phyloP scores from a whole-genome alignment of 2,888 invertebrate genomes.

The Frankliniella intonsa region DNA sequence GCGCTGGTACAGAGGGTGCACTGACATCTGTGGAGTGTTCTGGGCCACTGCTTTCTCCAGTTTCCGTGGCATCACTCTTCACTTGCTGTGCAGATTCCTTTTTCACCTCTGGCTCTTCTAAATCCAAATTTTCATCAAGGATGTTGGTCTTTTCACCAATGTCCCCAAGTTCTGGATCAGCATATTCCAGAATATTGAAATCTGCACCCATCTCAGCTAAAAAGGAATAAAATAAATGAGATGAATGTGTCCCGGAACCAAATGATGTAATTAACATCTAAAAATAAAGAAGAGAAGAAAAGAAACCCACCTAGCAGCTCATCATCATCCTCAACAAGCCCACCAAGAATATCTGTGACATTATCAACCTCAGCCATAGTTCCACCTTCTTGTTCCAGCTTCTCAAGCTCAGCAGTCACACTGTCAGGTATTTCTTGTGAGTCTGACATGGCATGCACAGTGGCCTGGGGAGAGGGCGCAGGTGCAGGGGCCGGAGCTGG shows the following conservation, averaged over 20 bases:
- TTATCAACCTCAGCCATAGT: slow-evolving; percentile 56
- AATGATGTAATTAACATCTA: background rate
- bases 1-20: background rate
- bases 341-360: slow-evolving; percentile 75
- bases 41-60: slow-evolving; percentile 36
- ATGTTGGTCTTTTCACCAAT: slow-evolving; percentile 74
- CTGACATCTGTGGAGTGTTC: background rate
- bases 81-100: slow-evolving; percentile 43
- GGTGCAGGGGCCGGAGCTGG: background rate
- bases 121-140: slow-evolving; percentile 69
- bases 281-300: background rate
- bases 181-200: slow-evolving; percentile 93
- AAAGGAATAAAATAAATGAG: slow-evolving; percentile 33
- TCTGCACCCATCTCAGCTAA: slow-evolving; percentile 86
- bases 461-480: background rate
- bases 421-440: slow-evolving; percentile 58
- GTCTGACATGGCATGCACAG: background rate
- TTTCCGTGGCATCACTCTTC: slow-evolving; percentile 40
- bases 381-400: slow-evolving; percentile 60
- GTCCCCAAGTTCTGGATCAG: slow-evolving; percentile 80
- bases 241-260: slow-evolving; percentile 12
- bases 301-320: slow-evolving; percentile 60
- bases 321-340: slow-evolving; percentile 79
- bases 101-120: slow-evolving; percentile 59
- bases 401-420: slow-evolving; percentile 64